Evolutionary conservation across 2,797 vertebrate genomes (phyloP).

Genomic region (Xyrichtys novacula): DNA sequence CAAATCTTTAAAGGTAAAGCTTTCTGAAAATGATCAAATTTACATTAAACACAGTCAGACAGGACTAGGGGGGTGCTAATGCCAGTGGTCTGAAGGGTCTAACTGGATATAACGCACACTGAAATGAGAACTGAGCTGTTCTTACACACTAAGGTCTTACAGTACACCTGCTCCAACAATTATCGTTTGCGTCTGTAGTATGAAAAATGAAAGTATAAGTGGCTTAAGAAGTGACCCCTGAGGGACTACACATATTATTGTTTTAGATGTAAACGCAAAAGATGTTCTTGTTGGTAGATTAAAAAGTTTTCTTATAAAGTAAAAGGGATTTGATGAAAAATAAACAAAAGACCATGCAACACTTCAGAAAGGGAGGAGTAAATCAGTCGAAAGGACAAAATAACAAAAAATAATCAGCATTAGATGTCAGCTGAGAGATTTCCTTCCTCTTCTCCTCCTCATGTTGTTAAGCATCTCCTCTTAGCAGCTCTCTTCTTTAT

Average conservation of each 20-base stretch:
- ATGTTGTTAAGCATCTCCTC: conserved; percentile 18
- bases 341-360: conserved; percentile 1
- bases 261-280: neutral
- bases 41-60: no score
- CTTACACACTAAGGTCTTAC: no score
- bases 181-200: no score
- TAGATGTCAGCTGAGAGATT: neutral
- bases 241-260: neutral
- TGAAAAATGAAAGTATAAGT: neutral
- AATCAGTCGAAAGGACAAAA: no score
- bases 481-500: conserved; percentile 13
- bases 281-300: neutral
- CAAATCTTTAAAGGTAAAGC: no score
- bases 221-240: conserved; percentile 11
- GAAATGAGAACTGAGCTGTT: no score
- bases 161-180: no score
- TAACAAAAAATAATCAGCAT: neutral
- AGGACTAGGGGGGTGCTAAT: no score
- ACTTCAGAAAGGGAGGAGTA: no score
- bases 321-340: neutral
- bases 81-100: no score
- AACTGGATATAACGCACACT: no score
- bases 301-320: neutral
- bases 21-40: no score
- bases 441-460: conserved; percentile 2